phyloP scores from a whole-genome alignment of 2,113 vertebrate species.

The Mormoops blainvillei region DNA sequence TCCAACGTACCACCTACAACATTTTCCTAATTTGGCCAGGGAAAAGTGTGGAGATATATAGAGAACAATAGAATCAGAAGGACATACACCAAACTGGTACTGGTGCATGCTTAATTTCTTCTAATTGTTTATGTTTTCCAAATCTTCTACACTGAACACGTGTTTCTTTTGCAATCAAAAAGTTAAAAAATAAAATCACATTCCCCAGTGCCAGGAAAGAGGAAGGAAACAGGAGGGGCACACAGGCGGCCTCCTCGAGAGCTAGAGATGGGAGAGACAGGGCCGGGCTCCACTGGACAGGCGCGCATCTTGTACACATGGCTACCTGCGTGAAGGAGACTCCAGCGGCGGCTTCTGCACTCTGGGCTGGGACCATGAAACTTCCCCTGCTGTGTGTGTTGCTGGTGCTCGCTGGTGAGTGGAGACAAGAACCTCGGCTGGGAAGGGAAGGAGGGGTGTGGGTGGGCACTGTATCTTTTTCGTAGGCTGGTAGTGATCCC shows the following conservation, averaged over 20 bases:
- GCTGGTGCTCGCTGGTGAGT: slow-evolving; percentile 56
- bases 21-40: background rate
- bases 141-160: background rate
- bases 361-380: background rate
- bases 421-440: background rate
- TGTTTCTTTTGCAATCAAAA: background rate
- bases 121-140: background rate
- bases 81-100: background rate
- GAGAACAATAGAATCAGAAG: background rate
- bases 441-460: background rate
- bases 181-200: background rate
- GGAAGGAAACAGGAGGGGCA: slow-evolving; percentile 45
- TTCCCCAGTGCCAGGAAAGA: background rate
- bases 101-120: background rate
- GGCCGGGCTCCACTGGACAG: rapidly evolving
- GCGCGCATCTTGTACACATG: background rate
- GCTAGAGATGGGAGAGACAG: background rate
- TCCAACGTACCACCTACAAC: background rate
- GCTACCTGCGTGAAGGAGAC: background rate
- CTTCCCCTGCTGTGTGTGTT: slow-evolving; percentile 23
- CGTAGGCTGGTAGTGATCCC: background rate
- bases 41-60: background rate
- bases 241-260: rapidly evolving
- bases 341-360: background rate
- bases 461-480: background rate